These are phyloP conservation scores for Mallotus villosus DNA, from an alignment of 2,797 vertebrate genomes.

Conservation along the genomic window DNA sequence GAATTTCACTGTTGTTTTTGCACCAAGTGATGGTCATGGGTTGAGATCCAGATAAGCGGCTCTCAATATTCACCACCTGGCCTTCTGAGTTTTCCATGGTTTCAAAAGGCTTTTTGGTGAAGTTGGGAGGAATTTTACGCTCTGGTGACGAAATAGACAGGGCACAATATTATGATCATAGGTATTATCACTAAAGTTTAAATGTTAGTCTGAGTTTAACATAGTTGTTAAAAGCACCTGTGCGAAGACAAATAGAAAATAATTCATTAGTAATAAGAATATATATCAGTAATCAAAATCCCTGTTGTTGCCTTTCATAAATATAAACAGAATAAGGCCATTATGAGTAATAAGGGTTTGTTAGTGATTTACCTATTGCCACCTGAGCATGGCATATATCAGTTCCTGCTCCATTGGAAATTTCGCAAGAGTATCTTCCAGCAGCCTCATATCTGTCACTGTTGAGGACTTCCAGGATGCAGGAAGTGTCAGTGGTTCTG, in stretches of 20 bases:
- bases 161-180: slow-evolving; percentile 5
- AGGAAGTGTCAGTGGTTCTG: slow-evolving; percentile 57
- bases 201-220: neutral
- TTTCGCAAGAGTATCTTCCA: slow-evolving; percentile 84
- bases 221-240: neutral
- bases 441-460: slow-evolving; percentile 77
- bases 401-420: slow-evolving; percentile 83
- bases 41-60: slow-evolving; percentile 88
- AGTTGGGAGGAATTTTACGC: slow-evolving; percentile 87
- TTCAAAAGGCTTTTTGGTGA: slow-evolving; percentile 92
- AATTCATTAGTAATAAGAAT: neutral
- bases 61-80: slow-evolving; percentile 89
- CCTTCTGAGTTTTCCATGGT: slow-evolving; percentile 89
- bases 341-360: neutral
- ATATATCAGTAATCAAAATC: neutral
- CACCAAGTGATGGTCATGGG: slow-evolving; percentile 89
- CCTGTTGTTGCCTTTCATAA: neutral
- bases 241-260: neutral
- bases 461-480: slow-evolving; percentile 81
- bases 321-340: neutral
- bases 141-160: slow-evolving; percentile 82
- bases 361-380: slow-evolving; percentile 21
- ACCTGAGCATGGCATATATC: slow-evolving; percentile 82
- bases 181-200: neutral
- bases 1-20: slow-evolving; percentile 83